phyloP scores from a whole-genome alignment of 2,888 invertebrate genomes.

The Hyles lineata region DNA sequence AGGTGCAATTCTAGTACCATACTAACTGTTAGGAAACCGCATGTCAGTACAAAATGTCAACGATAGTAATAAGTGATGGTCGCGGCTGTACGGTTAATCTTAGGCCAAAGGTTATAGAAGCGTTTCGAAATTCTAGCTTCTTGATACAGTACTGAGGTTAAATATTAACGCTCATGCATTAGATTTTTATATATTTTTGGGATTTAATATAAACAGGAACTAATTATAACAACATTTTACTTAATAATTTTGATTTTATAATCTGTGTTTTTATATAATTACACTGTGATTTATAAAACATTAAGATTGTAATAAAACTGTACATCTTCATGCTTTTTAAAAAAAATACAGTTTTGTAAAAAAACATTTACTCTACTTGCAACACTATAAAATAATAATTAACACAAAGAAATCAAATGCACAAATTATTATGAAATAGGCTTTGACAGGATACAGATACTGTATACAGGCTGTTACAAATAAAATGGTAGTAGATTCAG shows the following conservation, averaged over 20 bases:
- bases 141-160: background rate
- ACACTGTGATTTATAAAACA: no score
- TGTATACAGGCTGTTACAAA: background rate
- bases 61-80: background rate
- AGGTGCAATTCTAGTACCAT: background rate
- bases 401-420: no score
- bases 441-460: background rate
- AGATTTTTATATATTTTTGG: background rate
- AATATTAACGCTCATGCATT: background rate
- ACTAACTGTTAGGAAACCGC: background rate
- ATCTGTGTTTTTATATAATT: no score
- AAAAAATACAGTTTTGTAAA: no score
- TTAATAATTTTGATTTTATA: no score
- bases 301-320: no score
- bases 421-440: no score
- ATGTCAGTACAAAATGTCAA: conserved; percentile 1
- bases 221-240: no score
- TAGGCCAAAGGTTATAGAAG: background rate
- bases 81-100: conserved; percentile 5
- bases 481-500: background rate
- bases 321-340: no score
- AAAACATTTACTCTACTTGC: no score
- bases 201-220: no score
- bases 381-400: no score
- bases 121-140: conserved; percentile 3